These are phyloP conservation scores for Podiceps cristatus DNA, from an alignment of 2,113 vertebrate genomes.

Conservation along the genomic window DNA sequence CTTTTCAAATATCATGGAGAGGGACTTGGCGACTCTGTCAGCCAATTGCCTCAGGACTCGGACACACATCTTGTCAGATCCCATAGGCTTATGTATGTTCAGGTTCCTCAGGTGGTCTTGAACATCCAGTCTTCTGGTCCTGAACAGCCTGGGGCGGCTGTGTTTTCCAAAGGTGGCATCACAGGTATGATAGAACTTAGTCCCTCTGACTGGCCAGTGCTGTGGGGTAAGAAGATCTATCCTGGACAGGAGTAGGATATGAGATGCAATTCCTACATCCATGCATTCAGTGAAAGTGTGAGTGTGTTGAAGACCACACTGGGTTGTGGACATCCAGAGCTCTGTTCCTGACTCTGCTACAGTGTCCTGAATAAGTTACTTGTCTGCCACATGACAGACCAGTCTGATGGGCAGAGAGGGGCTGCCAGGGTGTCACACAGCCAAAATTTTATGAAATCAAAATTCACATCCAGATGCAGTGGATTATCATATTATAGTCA, in stretches of 20 bases:
- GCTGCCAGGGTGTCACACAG: neutral
- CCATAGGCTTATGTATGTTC: neutral
- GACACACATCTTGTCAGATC: neutral
- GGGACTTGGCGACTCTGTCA: neutral
- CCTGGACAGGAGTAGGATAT: neutral
- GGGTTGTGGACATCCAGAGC: neutral
- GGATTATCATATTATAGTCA: neutral
- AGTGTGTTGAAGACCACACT: neutral
- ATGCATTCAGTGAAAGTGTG: neutral
- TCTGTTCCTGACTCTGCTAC: neutral
- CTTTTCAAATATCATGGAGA: neutral
- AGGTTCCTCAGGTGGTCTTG: neutral
- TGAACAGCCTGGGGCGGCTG: neutral
- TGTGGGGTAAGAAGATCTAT: neutral
- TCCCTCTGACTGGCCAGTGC: neutral
- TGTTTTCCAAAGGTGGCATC: neutral
- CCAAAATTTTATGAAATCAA: neutral
- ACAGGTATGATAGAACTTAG: fast-evolving
- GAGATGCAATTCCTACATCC: neutral
- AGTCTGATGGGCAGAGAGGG: neutral
- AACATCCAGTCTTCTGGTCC: neutral
- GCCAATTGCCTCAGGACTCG: neutral
- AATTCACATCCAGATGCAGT: neutral
- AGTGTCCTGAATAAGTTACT: neutral
- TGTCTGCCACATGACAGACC: neutral